Evolutionary conservation across 2,888 invertebrate species (phyloP).

Genomic region (Hydraecia micacea): DNA sequence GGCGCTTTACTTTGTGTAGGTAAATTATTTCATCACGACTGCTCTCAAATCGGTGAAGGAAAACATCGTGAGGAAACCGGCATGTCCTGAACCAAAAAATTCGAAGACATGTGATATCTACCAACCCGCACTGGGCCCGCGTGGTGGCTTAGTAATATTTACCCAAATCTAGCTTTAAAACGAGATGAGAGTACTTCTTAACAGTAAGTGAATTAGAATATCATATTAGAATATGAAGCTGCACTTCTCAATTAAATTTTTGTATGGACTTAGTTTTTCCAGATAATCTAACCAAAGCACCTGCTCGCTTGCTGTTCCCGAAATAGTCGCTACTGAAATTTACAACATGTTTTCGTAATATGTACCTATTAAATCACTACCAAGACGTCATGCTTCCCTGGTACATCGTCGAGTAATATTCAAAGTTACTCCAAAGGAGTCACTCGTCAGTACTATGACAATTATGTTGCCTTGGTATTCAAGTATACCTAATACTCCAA

Average conservation of each 20-base stretch:
- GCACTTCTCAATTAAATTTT: neutral
- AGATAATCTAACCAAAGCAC: neutral
- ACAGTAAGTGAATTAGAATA: neutral
- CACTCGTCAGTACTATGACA: neutral
- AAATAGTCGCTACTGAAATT: neutral
- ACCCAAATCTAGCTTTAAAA: neutral
- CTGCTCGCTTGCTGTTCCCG: neutral
- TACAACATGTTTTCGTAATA: too few species aligned
- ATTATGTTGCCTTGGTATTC: neutral
- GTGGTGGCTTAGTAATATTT: neutral
- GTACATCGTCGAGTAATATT: neutral
- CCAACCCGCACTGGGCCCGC: too few species aligned
- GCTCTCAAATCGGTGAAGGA: too few species aligned
- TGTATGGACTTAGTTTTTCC: neutral
- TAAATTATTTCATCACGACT: too few species aligned
- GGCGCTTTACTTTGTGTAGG: too few species aligned
- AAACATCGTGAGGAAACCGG: too few species aligned
- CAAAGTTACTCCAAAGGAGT: neutral
- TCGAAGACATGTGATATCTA: too few species aligned
- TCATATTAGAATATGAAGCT: neutral
- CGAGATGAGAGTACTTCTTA: neutral
- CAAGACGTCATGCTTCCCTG: neutral
- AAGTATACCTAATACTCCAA: neutral
- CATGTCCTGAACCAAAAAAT: too few species aligned
- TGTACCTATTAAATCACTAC: neutral